Conservation (phyloP, 92 coral and sea anemone genomes). For the Phenganax stokvisi region DNA sequence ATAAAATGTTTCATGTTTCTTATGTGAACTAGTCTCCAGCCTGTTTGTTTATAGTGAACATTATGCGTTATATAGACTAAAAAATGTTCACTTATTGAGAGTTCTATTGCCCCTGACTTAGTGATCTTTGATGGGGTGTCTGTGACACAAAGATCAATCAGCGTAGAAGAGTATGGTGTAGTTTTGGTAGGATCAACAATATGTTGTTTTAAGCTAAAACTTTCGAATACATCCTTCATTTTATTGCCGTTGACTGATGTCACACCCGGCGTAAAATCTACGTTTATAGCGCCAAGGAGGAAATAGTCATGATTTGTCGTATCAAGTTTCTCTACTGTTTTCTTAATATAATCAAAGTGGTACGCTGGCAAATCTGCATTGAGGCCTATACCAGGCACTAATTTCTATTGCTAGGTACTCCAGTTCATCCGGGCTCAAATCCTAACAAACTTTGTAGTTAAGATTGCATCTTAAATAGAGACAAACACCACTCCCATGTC, state of each 20-base stretch:
- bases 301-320: not conserved
- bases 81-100: not conserved
- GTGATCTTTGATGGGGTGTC: not conserved
- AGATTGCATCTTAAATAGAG: not conserved
- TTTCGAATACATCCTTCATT: not conserved
- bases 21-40: not conserved
- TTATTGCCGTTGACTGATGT: not conserved
- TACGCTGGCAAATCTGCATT: constrained; percentile 40
- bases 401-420: constrained; percentile 32
- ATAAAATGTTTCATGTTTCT: not conserved
- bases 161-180: not conserved
- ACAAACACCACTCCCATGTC: too few species aligned
- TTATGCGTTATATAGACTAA: not conserved
- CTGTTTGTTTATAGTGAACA: not conserved
- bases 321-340: not conserved
- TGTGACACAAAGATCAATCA: not conserved
- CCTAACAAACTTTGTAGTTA: not conserved
- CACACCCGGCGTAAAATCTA: not conserved
- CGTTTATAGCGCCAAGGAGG: not conserved
- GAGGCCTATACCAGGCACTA: constrained; percentile 46
- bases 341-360: constrained; percentile 22
- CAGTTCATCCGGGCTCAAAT: constrained; percentile 32
- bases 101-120: not conserved
- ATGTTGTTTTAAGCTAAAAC: not conserved
- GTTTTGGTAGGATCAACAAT: not conserved